These are phyloP conservation scores for Pyrocephalus nanus DNA, from an alignment of 2,797 vertebrate genomes.

Conservation along the genomic window DNA sequence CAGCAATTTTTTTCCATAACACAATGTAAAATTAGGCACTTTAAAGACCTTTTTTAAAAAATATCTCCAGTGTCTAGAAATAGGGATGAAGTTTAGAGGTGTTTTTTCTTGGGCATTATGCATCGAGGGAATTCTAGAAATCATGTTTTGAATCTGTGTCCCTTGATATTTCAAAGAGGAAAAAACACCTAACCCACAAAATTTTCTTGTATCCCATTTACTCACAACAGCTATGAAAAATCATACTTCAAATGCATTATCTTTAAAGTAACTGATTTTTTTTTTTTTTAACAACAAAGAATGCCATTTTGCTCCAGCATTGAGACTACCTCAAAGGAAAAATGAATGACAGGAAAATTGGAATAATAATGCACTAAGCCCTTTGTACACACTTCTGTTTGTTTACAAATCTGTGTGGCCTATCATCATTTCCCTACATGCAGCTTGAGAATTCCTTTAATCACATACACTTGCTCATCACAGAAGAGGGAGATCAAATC, in stretches of 20 bases:
- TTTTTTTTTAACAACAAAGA: background rate
- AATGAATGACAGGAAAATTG: background rate
- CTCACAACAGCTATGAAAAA: background rate
- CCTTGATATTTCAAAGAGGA: background rate
- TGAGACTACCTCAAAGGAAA: slow-evolving; percentile 4
- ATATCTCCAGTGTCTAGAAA: background rate
- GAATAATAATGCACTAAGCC: background rate
- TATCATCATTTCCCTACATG: background rate
- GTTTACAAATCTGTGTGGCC: background rate
- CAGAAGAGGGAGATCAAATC: slow-evolving; percentile 10
- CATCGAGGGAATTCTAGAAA: background rate
- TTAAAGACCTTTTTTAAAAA: background rate
- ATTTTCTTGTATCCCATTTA: background rate
- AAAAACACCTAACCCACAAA: background rate
- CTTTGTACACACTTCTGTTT: background rate
- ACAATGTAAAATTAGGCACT: background rate
- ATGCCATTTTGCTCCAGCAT: background rate
- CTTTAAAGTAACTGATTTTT: background rate
- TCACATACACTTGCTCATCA: background rate
- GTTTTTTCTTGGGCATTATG: background rate
- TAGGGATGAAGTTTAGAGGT: background rate
- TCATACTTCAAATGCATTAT: background rate
- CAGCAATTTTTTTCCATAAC: background rate
- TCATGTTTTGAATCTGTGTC: background rate
- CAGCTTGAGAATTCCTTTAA: slow-evolving; percentile 11